Base-by-base conservation (phyloP, 1,140 invertebrate species). In the Teleopsis dalmanni region DNA sequence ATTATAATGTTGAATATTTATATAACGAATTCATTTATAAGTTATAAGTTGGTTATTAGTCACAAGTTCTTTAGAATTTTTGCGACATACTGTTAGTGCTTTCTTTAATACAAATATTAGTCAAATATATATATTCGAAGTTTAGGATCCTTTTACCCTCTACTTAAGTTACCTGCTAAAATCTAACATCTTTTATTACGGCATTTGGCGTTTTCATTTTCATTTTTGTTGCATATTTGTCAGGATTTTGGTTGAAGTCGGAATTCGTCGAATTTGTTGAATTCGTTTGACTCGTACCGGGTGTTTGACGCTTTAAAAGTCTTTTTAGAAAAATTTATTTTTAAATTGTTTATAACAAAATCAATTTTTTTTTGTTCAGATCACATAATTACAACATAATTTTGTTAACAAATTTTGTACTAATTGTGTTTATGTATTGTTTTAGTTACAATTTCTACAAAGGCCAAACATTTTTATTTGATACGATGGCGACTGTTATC, bases 191-290 rank as follows among this genome's bases (percentile, higher is more conserved):
- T 14, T 27, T 18, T 2, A 16, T 25, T 23, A 19, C 16, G 16
- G 41, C 26, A 14, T 37, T 34, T 27, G 34, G 49, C 14, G 44
- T 37, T 52, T 53, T 62, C 33, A 65, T 47, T 38, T 52, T 57
- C 37, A 62, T 37, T 29, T 21, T 50, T 38, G 55, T 59, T 19
- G 57, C 52, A 49, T 60, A 65, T 53, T 59, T 66, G 44, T 43
- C 11, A 18, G 45, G 53, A 29, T 52, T 54, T 57, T 53, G 19
- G 26, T 26, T 48, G 34, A 57, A 23, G 55, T 41, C 59, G 33
- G 63, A 67, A 45, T 53, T 54, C 7, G 60, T 60, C 19, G 64
- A 62, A 8, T 50, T 60, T 44, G 59, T 54, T 9, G 55, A 57
- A 45, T 42, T 57, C 19, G 55, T 50, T 31, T 58, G 60, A 25